Evolutionary conservation across 2,888 invertebrate genomes (phyloP).

Genomic region (Sarcophaga variegata): DNA sequence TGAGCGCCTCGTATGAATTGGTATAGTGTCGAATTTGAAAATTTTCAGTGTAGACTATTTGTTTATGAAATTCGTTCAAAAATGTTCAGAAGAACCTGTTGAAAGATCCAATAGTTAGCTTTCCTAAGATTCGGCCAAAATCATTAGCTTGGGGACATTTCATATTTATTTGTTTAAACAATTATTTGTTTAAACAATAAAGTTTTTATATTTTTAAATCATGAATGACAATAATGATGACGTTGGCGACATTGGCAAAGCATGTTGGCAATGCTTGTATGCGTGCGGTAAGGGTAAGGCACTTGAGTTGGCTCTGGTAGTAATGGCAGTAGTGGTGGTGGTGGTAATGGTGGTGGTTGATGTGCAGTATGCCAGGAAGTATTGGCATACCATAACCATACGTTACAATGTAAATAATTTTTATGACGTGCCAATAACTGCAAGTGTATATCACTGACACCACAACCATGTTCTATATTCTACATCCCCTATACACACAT

Average conservation of each 20-base stretch:
- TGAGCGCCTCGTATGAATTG: too few species aligned
- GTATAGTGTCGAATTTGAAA: too few species aligned
- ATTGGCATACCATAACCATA: constrained; percentile 29
- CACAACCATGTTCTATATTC: constrained; percentile 3
- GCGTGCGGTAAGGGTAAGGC: neutral
- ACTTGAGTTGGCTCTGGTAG: neutral
- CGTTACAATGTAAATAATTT: constrained; percentile 64
- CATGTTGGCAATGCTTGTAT: constrained; percentile 5
- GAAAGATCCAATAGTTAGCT: too few species aligned
- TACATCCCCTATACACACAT: neutral
- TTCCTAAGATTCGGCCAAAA: too few species aligned
- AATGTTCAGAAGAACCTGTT: too few species aligned
- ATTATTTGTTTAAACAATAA: constrained; percentile 19
- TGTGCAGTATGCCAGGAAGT: constrained; percentile 36
- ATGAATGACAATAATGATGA: neutral
- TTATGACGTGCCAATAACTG: constrained; percentile 63
- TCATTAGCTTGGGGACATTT: too few species aligned
- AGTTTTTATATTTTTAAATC: neutral
- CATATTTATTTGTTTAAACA: constrained; percentile 9
- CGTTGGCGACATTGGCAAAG: neutral
- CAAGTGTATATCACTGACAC: constrained; percentile 14
- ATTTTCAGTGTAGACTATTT: too few species aligned
- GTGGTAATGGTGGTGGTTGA: constrained; percentile 15
- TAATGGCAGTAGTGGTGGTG: neutral
- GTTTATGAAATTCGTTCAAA: too few species aligned